These are phyloP conservation scores for Aptenodytes forsteri DNA, from an alignment of 2,113 vertebrate genomes.

Conservation along the genomic window DNA sequence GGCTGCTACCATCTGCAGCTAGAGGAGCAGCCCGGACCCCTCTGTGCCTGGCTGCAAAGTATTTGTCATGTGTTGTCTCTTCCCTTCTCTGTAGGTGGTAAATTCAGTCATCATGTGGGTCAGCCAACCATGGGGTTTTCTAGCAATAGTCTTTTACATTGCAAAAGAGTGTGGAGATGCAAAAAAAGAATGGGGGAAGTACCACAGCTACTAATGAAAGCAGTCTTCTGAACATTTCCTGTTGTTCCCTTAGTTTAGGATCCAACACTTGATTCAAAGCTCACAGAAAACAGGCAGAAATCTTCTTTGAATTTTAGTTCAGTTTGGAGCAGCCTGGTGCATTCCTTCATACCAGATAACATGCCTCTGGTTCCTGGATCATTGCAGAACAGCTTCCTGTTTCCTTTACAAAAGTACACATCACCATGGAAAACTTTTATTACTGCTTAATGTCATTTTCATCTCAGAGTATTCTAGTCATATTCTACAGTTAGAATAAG, in stretches of 20 bases:
- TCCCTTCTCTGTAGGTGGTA: background rate
- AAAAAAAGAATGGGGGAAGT: background rate
- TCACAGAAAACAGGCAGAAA: background rate
- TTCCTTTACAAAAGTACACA: background rate
- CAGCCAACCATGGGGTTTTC: background rate
- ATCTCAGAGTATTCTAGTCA: background rate
- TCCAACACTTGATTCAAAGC: background rate
- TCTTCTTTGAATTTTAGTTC: background rate
- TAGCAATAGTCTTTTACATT: background rate
- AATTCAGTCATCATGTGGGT: background rate
- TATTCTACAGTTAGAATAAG: background rate
- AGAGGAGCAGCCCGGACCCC: background rate
- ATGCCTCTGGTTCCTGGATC: background rate
- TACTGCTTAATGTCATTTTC: background rate
- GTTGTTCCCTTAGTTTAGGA: background rate
- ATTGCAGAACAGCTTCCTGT: background rate
- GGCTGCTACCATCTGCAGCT: background rate
- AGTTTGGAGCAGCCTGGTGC: background rate
- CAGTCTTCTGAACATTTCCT: background rate
- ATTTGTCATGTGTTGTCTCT: background rate
- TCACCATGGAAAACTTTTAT: background rate
- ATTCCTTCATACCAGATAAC: background rate
- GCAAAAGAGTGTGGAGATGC: background rate
- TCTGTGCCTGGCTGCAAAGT: accelerated
- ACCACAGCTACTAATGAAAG: background rate